These are phyloP conservation scores for Paramormyrops hopkinsi DNA, from an alignment of 2,797 vertebrate species.

Conservation along the genomic window DNA sequence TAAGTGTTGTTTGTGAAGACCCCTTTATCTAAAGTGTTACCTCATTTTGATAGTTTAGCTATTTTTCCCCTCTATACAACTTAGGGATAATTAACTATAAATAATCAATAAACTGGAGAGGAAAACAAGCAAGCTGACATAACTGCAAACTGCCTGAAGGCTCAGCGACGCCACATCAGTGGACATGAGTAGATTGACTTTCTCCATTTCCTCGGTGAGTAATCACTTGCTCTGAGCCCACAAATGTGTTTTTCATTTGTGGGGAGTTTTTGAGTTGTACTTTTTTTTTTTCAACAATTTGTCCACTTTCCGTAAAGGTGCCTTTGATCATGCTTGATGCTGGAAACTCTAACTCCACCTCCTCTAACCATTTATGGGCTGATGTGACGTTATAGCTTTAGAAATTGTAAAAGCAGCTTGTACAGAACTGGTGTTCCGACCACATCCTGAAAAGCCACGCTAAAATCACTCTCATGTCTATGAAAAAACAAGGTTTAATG, in stretches of 20 bases:
- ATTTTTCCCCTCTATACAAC: neutral
- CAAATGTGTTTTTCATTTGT: neutral
- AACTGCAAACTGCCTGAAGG: neutral
- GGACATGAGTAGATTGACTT: neutral
- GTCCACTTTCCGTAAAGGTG: neutral
- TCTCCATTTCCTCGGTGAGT: neutral
- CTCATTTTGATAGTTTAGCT: constrained; percentile 1
- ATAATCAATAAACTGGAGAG: neutral
- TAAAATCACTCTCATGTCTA: neutral
- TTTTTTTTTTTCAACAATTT: neutral
- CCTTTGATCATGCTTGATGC: neutral
- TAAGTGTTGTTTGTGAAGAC: neutral
- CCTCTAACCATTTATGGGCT: neutral
- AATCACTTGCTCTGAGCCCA: neutral
- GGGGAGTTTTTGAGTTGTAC: neutral
- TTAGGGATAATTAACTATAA: constrained; percentile 2
- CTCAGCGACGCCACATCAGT: neutral
- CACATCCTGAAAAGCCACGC: neutral
- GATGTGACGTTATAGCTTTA: neutral
- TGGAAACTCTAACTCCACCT: neutral
- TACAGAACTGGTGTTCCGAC: neutral
- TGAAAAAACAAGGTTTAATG: neutral
- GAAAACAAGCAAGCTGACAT: neutral
- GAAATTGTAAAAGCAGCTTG: neutral
- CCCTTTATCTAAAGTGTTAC: neutral